A percentile compares a stretch with the other conserved stretches of the same genome.
Conservation (phyloP, 92 coral and sea anemone species). For the Montipora capitata region DNA sequence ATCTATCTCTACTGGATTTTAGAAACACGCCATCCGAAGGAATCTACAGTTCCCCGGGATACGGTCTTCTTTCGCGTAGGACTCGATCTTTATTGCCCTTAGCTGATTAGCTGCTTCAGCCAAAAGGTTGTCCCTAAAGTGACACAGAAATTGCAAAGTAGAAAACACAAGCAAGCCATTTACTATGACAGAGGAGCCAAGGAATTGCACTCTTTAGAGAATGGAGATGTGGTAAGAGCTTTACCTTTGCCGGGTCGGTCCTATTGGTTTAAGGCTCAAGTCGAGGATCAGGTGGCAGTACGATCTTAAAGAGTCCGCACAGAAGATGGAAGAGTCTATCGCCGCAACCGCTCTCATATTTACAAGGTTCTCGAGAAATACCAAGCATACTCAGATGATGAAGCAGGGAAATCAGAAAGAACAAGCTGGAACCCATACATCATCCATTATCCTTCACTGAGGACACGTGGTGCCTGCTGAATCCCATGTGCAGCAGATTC, state of each 20-base stretch:
- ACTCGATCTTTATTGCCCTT: conserved; percentile 18
- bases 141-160: background rate
- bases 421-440: background rate
- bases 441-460: too few species aligned
- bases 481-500: too few species aligned
- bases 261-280: conserved; percentile 1
- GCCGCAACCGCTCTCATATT: conserved; percentile 1
- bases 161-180: background rate
- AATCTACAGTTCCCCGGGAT: conserved; percentile 39
- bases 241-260: conserved; percentile 23
- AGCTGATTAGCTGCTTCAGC: conserved; percentile 29
- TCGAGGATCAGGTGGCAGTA: conserved; percentile 12
- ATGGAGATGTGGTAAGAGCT: background rate
- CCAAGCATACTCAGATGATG: background rate
- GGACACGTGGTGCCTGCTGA: too few species aligned
- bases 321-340: conserved; percentile 15
- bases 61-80: conserved; percentile 29
- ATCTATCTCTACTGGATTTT: conserved; percentile 14
- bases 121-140: conserved; percentile 21
- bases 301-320: conserved; percentile 28
- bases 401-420: background rate
- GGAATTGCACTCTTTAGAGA: background rate
- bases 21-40: conserved; percentile 45
- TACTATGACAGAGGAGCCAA: background rate
- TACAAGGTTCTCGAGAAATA: background rate